A percentile compares a stretch with the other conserved stretches of the same genome.
These are phyloP conservation scores for Watsonalla cultraria DNA, from an alignment of 2,888 invertebrate genomes.

Conservation along the genomic window DNA sequence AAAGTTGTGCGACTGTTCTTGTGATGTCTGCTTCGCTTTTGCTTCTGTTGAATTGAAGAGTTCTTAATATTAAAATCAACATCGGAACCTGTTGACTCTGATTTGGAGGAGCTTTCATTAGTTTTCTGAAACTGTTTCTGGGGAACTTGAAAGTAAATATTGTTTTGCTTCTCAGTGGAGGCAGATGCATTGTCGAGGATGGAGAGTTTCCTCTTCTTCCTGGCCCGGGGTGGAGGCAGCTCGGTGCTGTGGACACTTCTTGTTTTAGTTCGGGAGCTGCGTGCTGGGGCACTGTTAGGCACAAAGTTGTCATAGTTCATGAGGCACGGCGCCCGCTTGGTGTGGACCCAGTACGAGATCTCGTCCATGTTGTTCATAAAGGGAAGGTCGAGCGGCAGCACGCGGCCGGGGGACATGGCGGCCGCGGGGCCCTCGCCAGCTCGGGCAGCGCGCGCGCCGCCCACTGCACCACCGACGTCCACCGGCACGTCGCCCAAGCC, in stretches of 20 bases:
- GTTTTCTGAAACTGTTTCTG: constrained; percentile 34
- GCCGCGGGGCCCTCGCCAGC: constrained; percentile 13
- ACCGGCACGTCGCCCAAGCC: constrained; percentile 33
- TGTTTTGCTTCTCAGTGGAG: constrained; percentile 44
- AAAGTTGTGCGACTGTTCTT: constrained; percentile 34
- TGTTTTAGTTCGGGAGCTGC: constrained; percentile 42
- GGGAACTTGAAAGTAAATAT: constrained; percentile 56
- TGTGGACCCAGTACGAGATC: constrained; percentile 68
- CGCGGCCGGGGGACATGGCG: constrained; percentile 3
- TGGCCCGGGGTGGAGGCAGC: constrained; percentile 46
- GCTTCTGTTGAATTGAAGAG: constrained; percentile 40
- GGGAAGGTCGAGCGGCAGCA: constrained; percentile 33
- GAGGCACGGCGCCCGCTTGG: constrained; percentile 69
- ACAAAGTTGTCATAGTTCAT: constrained; percentile 56
- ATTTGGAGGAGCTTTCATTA: constrained; percentile 39
- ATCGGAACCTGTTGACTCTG: constrained; percentile 48
- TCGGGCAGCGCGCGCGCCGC: constrained; percentile 27
- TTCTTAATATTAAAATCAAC: constrained; percentile 62
- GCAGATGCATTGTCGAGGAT: constrained; percentile 51
- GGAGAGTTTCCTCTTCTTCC: constrained; percentile 56
- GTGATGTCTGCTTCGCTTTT: constrained; percentile 41
- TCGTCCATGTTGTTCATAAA: constrained; percentile 72
- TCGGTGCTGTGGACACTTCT: constrained; percentile 36
- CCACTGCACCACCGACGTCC: constrained; percentile 38
- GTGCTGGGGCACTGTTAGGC: constrained; percentile 41